These are phyloP conservation scores for Clavelina lepadiformis DNA, from an alignment of 23 tunicate species.

Conservation along the genomic window DNA sequence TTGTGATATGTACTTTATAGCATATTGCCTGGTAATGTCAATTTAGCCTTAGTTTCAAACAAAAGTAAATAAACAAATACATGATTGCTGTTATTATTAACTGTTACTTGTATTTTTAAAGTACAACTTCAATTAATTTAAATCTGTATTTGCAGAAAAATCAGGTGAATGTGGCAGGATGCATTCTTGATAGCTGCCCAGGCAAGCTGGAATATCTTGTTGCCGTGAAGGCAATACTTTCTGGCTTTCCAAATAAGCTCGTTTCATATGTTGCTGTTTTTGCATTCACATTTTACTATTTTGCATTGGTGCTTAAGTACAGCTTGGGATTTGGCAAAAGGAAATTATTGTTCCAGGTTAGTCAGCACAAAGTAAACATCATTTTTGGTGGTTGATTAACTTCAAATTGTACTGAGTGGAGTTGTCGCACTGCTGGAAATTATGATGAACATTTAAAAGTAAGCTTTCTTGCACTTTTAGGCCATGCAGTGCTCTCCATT, in stretches of 20 bases:
- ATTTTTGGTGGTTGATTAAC: too few species aligned
- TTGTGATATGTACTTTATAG: not conserved
- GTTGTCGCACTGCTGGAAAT: not conserved
- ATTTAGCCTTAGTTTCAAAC: not conserved
- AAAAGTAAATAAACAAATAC: not conserved
- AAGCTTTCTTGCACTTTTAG: not conserved
- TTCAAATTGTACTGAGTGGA: not conserved
- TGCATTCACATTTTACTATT: conserved; percentile 7
- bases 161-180: conserved; percentile 51
- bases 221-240: conserved; percentile 23
- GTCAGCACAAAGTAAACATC: too few species aligned
- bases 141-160: conserved; percentile 39
- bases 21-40: not conserved
- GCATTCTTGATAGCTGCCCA: conserved; percentile 66
- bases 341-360: conserved; percentile 22
- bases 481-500: conserved; percentile 8
- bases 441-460: not conserved
- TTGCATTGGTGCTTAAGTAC: not conserved
- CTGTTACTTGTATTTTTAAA: not conserved
- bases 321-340: not conserved
- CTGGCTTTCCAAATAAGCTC: conserved; percentile 21
- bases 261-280: conserved; percentile 2
- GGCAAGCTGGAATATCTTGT: conserved; percentile 22
- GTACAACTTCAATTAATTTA: not conserved
- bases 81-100: too few species aligned